Evolutionary conservation across 2,888 invertebrate genomes (phyloP).

Genomic region (Ophion ventricosus): DNA sequence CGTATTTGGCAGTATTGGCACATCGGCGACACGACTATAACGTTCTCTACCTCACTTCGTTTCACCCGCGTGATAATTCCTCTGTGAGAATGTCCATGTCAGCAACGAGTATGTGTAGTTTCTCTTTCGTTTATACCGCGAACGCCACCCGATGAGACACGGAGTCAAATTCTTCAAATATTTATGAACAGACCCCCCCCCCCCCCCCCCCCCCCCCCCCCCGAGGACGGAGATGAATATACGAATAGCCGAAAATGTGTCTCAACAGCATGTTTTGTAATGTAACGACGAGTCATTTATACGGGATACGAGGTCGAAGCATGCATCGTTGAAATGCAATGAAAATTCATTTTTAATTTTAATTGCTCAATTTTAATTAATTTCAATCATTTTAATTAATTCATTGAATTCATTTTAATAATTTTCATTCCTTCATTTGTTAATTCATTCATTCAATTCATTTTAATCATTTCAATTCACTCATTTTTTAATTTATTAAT

Average conservation of each 20-base stretch:
- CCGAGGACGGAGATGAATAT: not conserved
- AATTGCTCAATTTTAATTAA: too few species aligned
- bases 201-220: not conserved
- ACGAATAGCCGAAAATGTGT: not conserved
- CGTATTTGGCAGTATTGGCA: conserved; percentile 68
- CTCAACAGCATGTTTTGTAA: conserved; percentile 14
- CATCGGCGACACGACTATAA: conserved; percentile 62
- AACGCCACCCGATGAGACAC: conserved; percentile 14
- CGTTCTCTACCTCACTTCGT: conserved; percentile 21
- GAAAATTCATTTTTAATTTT: not conserved
- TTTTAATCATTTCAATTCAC: too few species aligned
- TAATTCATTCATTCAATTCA: too few species aligned
- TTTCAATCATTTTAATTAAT: too few species aligned
- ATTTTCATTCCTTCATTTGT: too few species aligned
- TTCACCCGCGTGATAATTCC: conserved; percentile 43
- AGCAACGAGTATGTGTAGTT: conserved; percentile 12
- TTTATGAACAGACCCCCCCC: not conserved
- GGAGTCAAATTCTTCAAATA: conserved; percentile 18
- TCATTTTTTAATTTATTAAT: too few species aligned
- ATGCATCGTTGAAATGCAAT: not conserved
- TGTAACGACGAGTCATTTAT: not conserved
- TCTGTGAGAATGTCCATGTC: conserved; percentile 14
- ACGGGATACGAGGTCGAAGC: not conserved
- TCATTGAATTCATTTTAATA: too few species aligned
- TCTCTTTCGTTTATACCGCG: conserved; percentile 24